These are phyloP conservation scores for Onychostoma macrolepis DNA, from an alignment of 2,113 vertebrate species.

Conservation along the genomic window DNA sequence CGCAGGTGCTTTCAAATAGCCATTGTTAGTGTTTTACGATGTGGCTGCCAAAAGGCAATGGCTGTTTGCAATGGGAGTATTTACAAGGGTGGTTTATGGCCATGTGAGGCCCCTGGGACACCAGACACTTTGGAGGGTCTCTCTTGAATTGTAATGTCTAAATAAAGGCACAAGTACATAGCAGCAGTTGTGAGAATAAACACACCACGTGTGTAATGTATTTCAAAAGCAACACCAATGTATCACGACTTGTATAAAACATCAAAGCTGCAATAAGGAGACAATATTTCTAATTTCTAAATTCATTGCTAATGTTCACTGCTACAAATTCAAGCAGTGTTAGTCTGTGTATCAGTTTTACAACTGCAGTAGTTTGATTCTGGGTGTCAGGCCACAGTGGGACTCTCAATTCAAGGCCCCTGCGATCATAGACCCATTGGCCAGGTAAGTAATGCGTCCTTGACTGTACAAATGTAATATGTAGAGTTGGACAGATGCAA, in stretches of 20 bases:
- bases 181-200: neutral
- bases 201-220: neutral
- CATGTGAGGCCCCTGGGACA: neutral
- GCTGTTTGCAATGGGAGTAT: slow-evolving; percentile 45
- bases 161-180: neutral
- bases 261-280: neutral
- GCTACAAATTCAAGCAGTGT: neutral
- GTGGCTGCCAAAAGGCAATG: neutral
- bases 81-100: neutral
- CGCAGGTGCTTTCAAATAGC: neutral
- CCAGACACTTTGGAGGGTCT: neutral
- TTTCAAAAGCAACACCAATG: neutral
- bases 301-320: neutral
- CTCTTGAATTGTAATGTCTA: neutral
- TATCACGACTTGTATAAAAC: neutral
- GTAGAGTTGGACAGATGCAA: slow-evolving; percentile 15
- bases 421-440: neutral
- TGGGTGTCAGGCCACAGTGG: neutral
- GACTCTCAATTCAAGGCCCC: neutral
- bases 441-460: neutral
- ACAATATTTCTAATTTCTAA: neutral
- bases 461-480: slow-evolving; percentile 26
- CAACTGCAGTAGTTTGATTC: neutral
- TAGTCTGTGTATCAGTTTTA: neutral
- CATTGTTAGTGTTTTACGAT: neutral